Evolutionary conservation across 2,888 invertebrate genomes (phyloP).

Genomic region (Polia nebulosa): DNA sequence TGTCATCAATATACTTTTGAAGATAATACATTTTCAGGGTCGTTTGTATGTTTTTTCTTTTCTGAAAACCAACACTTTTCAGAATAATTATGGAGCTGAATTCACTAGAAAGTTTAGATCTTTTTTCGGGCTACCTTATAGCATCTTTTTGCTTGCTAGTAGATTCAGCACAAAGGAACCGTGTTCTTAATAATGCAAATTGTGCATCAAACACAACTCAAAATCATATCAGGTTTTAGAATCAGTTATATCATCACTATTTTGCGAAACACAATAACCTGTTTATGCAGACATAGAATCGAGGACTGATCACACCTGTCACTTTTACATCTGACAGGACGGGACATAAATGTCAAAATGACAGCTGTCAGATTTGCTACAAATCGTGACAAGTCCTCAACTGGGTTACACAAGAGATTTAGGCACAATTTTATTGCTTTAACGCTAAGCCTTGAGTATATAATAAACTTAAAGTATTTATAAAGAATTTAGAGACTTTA

Average conservation of each 20-base stretch:
- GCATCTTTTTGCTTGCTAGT: background rate
- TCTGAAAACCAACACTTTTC: background rate
- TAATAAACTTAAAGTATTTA: slow-evolving; percentile 10
- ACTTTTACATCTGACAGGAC: background rate
- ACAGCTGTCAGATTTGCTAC: background rate
- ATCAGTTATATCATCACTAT: slow-evolving; percentile 16
- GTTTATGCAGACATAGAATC: slow-evolving; percentile 14
- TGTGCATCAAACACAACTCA: slow-evolving; percentile 12
- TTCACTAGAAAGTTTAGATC: slow-evolving; percentile 4
- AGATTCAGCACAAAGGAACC: background rate
- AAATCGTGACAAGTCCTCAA: background rate
- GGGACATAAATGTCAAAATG: background rate
- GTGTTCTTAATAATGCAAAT: slow-evolving; percentile 11
- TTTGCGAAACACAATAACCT: slow-evolving; percentile 20
- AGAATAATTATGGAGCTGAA: background rate
- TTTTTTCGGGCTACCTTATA: background rate
- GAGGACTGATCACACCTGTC: slow-evolving; percentile 12
- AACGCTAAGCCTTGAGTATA: slow-evolving; percentile 25
- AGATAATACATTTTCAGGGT: background rate
- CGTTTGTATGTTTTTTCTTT: background rate
- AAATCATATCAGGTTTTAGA: background rate
- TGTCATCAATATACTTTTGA: background rate
- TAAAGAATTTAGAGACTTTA: background rate
- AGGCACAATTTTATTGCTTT: slow-evolving; percentile 51
- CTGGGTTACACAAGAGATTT: slow-evolving; percentile 8